Evolutionary conservation across 2,888 invertebrate genomes (phyloP).

Genomic region (Autographa gamma): DNA sequence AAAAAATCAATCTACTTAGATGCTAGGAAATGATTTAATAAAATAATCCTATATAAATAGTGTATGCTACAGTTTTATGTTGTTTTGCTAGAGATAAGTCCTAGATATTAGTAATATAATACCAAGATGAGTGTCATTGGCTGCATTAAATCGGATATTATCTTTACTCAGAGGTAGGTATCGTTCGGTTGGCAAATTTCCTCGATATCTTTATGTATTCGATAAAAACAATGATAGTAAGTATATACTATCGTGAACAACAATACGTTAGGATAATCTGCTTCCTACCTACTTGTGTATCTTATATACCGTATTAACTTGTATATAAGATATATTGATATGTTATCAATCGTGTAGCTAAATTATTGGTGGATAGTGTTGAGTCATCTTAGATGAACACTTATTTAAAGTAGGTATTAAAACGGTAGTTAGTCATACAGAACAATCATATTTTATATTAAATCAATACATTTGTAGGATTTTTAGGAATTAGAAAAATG

Average conservation of each 20-base stretch:
- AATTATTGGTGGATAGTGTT: slow-evolving; percentile 8
- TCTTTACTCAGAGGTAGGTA: slow-evolving; percentile 45
- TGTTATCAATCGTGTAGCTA: slow-evolving; percentile 26
- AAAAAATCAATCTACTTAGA: neutral
- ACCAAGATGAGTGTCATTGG: slow-evolving; percentile 31
- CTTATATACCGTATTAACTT: slow-evolving; percentile 29
- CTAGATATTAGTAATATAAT: neutral
- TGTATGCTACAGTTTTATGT: neutral
- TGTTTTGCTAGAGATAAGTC: neutral
- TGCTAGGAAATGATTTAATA: neutral
- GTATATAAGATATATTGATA: slow-evolving; percentile 23
- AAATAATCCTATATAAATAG: neutral
- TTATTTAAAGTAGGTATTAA: slow-evolving; percentile 3
- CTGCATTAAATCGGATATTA: slow-evolving; percentile 41
- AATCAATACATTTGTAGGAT: neutral
- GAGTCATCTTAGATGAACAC: neutral
- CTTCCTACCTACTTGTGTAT: slow-evolving; percentile 49
- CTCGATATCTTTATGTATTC: slow-evolving; percentile 43
- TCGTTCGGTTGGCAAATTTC: slow-evolving; percentile 29
- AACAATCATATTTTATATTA: neutral
- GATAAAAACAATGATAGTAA: slow-evolving; percentile 60
- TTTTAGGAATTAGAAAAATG: neutral
- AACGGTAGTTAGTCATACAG: slow-evolving; percentile 29
- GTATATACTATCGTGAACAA: slow-evolving; percentile 43
- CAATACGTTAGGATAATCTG: slow-evolving; percentile 39